Evolutionary conservation across 1,140 invertebrate species (phyloP), one percentile per base, ranked within the genome.

Genomic region (Papilio dardanus): DNA sequence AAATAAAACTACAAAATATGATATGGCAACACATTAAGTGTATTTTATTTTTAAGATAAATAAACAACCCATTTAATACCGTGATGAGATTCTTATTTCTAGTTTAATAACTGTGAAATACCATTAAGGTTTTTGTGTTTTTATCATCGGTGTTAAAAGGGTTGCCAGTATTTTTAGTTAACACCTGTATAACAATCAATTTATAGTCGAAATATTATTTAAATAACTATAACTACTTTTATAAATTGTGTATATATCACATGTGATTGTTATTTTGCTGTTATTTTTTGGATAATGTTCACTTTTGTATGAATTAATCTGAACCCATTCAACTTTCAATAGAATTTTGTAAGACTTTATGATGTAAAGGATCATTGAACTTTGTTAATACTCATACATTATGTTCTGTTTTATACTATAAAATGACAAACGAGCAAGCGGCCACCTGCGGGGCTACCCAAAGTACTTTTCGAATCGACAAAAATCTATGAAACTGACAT

Each of bases 121-220:
- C 5, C 42, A 46, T 46, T 19, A 46, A 14, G 21, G 3, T 54
- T 54, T 54, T 54, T 54, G 21, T n/a, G 10, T 54, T 16, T 62
- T 30, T n/a, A 24, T 33, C n/a, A 35, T 58, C 50, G 46, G 71
- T 58, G 37, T 58, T 58, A 73, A 50, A 58, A 21, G 24, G 30
- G 46, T 35, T 35, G 24, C 7, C 28, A 30, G 16, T 54, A 30
- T 12, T 28, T 58, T 73, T 58, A 37, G 31, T 58, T 58, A 73
- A 73, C 71, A 73, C 50, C 71, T 58, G 71, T 73, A 73, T 73
- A 73, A 73, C 71, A 73, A 73, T 73, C n/a, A 69, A 73, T 62
- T 73, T 58, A 33, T n/a, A 35, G n/a, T 73, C 71, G 46, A 73
- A 58, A 73, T 73, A 58, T 73, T 73, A 58, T 33, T 73, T 73